Evolutionary conservation across 2,888 invertebrate species (phyloP).

Genomic region (Actias luna): DNA sequence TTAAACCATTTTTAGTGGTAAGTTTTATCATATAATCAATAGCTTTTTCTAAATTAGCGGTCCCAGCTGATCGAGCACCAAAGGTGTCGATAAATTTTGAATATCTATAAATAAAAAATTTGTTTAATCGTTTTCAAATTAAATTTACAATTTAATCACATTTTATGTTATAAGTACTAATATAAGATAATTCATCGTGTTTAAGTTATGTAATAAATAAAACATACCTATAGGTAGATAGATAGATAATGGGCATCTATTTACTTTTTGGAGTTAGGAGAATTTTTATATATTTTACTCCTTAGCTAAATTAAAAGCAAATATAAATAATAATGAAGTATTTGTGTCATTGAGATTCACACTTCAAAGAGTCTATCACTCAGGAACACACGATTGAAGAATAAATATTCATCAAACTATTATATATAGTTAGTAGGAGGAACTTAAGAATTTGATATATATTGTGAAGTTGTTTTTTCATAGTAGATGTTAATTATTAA

Average conservation of each 20-base stretch:
- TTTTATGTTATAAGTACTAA: no score
- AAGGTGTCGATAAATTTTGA: constrained; percentile 72
- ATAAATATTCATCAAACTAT: neutral
- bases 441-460: no score
- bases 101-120: constrained; percentile 40
- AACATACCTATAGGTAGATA: neutral
- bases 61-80: constrained; percentile 84
- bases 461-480: neutral
- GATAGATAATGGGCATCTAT: neutral
- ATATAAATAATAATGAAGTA: neutral
- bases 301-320: neutral
- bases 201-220: neutral
- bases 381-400: neutral
- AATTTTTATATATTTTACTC: neutral
- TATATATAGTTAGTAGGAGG: no score
- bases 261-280: neutral
- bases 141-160: constrained; percentile 1
- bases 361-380: neutral
- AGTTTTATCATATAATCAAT: constrained; percentile 83
- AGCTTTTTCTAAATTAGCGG: constrained; percentile 81
- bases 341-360: neutral
- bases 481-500: neutral
- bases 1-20: constrained; percentile 41
- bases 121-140: neutral
- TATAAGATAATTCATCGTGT: no score